A percentile compares a stretch with the other conserved stretches of the same genome.
These are phyloP conservation scores for Ecdyonurus torrentis DNA, from an alignment of 2,888 invertebrate species.

Conservation along the genomic window DNA sequence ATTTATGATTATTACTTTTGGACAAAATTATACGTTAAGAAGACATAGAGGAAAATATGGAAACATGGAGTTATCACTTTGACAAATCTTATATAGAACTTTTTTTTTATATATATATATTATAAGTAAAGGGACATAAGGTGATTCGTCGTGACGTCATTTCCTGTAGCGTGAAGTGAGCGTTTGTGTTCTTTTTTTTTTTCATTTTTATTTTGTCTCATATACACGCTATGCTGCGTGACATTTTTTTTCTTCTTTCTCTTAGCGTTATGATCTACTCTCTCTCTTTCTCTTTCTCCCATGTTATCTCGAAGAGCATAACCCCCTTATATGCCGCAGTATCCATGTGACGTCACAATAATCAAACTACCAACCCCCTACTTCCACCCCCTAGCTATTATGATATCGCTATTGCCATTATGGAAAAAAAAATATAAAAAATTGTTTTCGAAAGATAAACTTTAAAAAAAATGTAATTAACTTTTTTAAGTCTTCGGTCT, in stretches of 20 bases:
- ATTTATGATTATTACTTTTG: not conserved
- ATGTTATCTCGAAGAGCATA: no score
- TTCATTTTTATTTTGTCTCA: no score
- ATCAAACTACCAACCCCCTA: not conserved
- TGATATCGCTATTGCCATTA: no score
- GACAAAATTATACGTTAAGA: not conserved
- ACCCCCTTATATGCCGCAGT: not conserved
- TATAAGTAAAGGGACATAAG: not conserved
- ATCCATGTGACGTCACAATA: not conserved
- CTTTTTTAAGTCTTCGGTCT: not conserved
- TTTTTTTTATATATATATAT: no score
- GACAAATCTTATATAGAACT: no score
- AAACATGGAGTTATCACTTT: not conserved
- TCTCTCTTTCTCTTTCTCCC: no score
- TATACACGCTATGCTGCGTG: not conserved
- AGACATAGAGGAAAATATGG: not conserved
- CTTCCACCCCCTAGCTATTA: not conserved
- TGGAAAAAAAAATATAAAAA: no score
- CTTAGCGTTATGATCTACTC: not conserved
- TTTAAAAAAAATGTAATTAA: not conserved
- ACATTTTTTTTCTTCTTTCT: not conserved
- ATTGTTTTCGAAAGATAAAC: not conserved
- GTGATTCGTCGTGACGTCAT: not conserved
- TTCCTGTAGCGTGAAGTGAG: not conserved
- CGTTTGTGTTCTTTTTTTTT: not conserved